These are phyloP conservation scores for Neopelma chrysocephalum DNA, from an alignment of 2,797 vertebrate species.

Conservation along the genomic window DNA sequence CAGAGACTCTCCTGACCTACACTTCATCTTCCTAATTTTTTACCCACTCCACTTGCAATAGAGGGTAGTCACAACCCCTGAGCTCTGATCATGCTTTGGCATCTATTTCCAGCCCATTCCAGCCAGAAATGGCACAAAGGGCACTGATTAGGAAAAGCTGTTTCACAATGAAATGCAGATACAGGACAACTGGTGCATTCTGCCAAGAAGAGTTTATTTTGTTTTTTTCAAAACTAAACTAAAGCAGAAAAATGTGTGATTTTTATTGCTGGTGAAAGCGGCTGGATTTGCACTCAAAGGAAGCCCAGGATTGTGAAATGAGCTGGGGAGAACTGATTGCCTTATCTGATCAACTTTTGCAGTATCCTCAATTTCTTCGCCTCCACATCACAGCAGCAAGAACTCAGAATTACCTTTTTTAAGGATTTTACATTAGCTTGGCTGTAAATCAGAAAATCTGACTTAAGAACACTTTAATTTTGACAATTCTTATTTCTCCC, in stretches of 20 bases:
- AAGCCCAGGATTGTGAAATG: neutral
- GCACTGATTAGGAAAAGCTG: constrained; percentile 51
- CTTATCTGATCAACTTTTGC: neutral
- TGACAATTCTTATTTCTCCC: neutral
- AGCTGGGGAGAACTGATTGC: neutral
- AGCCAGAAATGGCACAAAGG: constrained; percentile 14
- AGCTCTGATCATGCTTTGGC: neutral
- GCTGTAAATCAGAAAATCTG: neutral
- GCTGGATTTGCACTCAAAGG: constrained; percentile 8
- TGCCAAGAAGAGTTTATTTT: neutral
- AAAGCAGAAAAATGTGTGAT: constrained; percentile 33
- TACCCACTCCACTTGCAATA: neutral
- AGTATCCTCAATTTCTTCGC: neutral
- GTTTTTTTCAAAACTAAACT: neutral
- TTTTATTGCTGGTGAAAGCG: constrained; percentile 55
- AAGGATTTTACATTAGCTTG: neutral
- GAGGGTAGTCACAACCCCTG: neutral
- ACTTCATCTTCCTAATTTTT: neutral
- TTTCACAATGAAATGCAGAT: constrained; percentile 3
- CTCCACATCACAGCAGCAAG: neutral
- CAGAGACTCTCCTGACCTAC: neutral
- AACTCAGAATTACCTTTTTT: neutral
- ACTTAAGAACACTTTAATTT: neutral
- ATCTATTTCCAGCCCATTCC: accelerated
- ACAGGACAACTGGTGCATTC: neutral